A percentile compares a stretch with the other conserved stretches of the same genome.
Conservation (phyloP, 2,888 invertebrate genomes). For the Polylopha cassiicola region DNA sequence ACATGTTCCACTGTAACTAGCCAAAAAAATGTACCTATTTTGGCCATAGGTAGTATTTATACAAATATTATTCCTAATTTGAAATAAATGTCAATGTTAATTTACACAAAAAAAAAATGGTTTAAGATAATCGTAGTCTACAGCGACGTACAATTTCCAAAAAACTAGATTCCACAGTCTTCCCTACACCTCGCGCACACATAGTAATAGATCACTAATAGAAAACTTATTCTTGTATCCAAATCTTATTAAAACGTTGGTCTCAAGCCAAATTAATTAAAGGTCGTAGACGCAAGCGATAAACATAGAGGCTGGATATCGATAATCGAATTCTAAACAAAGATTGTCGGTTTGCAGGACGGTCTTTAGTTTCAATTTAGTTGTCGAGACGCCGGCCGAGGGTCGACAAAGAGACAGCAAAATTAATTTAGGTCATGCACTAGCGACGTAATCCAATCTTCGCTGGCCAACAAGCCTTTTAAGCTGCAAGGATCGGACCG, state of each 20-base stretch:
- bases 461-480: constrained; percentile 46
- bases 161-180: too few species aligned
- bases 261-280: constrained; percentile 21
- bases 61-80: too few species aligned
- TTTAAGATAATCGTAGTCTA: too few species aligned
- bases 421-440: constrained; percentile 70
- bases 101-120: too few species aligned
- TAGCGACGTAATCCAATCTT: constrained; percentile 62
- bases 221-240: constrained; percentile 14
- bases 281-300: constrained; percentile 27
- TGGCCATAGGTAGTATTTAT: too few species aligned
- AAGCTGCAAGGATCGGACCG: constrained; percentile 35
- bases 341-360: constrained; percentile 54
- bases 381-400: constrained; percentile 33
- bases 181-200: too few species aligned
- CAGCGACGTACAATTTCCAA: too few species aligned
- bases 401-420: constrained; percentile 67
- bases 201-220: constrained; percentile 12
- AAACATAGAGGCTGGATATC: constrained; percentile 42
- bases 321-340: constrained; percentile 63
- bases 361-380: constrained; percentile 57
- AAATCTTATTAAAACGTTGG: constrained; percentile 16
- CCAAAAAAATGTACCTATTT: too few species aligned
- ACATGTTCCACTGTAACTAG: too few species aligned
- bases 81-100: too few species aligned